Evolutionary conservation across 2,113 vertebrate species (phyloP), one percentile per base, ranked within the genome.

Genomic region (Sebastes schlegelii): DNA sequence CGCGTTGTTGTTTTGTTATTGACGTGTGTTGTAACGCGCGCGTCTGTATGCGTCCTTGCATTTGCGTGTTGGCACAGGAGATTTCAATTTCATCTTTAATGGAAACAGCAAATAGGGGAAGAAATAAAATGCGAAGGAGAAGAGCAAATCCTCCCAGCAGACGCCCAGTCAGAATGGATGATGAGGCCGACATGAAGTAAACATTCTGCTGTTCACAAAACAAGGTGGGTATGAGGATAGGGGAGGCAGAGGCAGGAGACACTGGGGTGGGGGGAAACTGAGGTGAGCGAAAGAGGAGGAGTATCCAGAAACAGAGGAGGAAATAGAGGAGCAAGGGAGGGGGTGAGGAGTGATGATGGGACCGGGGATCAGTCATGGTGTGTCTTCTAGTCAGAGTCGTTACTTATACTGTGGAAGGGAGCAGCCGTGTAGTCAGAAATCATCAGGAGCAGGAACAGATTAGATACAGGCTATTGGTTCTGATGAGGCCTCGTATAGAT

Each of bases 41-140:
- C 16, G 7, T 4, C 48, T 23, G 42, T 66, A 9, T 77, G 40
- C 0, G 43, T 48, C 12, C 23, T 11, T 61, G 52, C 2, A 23
- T 13, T 3, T 40, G 6, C 5, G 68, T 49, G 86, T 63, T 46
- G 68, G 77, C 75, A 34, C 58, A 67, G 78, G 85, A 74, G 83
- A 90, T 93, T 94, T 94, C 92, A 94, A 93, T 94, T 92, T 88
- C 84, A 91, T 92, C 91, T 94, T 93, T 92, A 94, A 94, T 92
- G 88, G 92, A 93, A 89, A 89, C 88, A 45, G 80, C 90, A 86
- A 93, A 91, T 86, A 90, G 85, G 65, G 77, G 72, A 93, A 88
- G 86, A 90, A 90, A 88, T 88, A 88, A 87, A 87, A 92, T 70
- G 79, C 8, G 80, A 90, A 79, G 73, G 82, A 86, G 78, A 84